phyloP scores from a whole-genome alignment of 1,140 invertebrate genomes.

The Ectropis grisescens region DNA sequence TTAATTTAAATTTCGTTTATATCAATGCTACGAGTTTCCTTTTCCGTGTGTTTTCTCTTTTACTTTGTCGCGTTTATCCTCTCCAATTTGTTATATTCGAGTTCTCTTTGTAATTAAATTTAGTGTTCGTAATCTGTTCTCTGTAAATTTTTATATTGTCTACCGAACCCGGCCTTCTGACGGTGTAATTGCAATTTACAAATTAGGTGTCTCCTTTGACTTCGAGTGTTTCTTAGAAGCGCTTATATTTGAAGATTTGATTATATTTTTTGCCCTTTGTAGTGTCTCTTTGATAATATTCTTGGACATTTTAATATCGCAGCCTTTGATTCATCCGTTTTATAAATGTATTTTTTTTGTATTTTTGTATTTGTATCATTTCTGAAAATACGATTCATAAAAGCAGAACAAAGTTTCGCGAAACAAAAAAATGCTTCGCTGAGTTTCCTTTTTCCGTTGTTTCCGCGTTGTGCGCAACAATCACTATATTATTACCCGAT shows the following conservation, averaged over 20 bases:
- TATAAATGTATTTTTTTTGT: too few species aligned
- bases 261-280: conserved; percentile 32
- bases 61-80: conserved; percentile 68
- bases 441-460: too few species aligned
- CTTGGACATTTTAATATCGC: conserved; percentile 7
- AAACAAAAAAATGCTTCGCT: too few species aligned
- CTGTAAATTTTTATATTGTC: conserved; percentile 45
- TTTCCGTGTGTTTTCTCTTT: conserved; percentile 64
- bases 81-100: conserved; percentile 64
- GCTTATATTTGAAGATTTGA: conserved; percentile 35
- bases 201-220: conserved; percentile 56
- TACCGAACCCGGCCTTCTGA: conserved; percentile 24
- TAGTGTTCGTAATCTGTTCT: conserved; percentile 64
- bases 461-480: background rate
- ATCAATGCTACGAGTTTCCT: conserved; percentile 66
- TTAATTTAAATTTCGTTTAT: conserved; percentile 71
- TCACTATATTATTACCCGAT: too few species aligned
- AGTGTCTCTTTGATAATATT: conserved; percentile 18
- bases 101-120: conserved; percentile 66
- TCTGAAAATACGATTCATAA: too few species aligned
- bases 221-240: conserved; percentile 32
- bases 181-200: conserved; percentile 63
- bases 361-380: too few species aligned
- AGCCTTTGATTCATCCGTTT: background rate
- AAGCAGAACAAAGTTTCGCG: too few species aligned